These are phyloP conservation scores for Papilio machaon DNA, from an alignment of 1,140 invertebrate genomes.

Conservation along the genomic window DNA sequence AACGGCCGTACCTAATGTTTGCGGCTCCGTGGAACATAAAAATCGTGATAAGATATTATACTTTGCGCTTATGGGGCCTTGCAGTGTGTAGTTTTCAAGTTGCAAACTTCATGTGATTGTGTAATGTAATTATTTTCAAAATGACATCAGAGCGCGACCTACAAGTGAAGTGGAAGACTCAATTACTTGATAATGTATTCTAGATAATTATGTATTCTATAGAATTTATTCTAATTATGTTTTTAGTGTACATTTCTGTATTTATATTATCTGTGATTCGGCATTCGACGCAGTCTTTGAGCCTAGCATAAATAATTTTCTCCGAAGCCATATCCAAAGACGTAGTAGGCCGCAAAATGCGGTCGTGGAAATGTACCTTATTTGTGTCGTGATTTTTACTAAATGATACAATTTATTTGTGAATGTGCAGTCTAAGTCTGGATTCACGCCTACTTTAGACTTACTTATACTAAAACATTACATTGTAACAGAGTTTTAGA, in stretches of 20 bases:
- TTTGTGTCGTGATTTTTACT: background rate
- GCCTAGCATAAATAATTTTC: slow-evolving; percentile 34
- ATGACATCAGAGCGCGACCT: slow-evolving; percentile 24
- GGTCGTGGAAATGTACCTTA: slow-evolving; percentile 23
- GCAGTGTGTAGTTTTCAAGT: slow-evolving; percentile 35
- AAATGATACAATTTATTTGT: background rate
- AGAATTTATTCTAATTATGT: background rate
- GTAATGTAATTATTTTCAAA: slow-evolving; percentile 22
- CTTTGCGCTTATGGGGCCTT: slow-evolving; percentile 37
- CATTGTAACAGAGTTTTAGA: too few species aligned
- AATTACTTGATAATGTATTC: slow-evolving; percentile 13
- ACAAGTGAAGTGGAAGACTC: slow-evolving; percentile 23
- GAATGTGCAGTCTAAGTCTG: too few species aligned
- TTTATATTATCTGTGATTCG: background rate
- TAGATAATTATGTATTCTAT: background rate
- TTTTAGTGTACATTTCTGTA: background rate
- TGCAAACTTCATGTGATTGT: slow-evolving; percentile 33
- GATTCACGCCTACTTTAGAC: too few species aligned
- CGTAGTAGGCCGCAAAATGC: background rate
- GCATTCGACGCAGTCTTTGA: background rate
- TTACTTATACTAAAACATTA: too few species aligned
- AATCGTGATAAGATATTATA: slow-evolving; percentile 58
- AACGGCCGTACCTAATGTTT: slow-evolving; percentile 49
- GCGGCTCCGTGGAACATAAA: slow-evolving; percentile 44
- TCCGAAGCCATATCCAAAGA: slow-evolving; percentile 17